Percentiles rank a stretch among this genome's conserved stretches.
These are phyloP conservation scores for Abramis brama DNA, from an alignment of 2,113 vertebrate genomes.

Conservation along the genomic window DNA sequence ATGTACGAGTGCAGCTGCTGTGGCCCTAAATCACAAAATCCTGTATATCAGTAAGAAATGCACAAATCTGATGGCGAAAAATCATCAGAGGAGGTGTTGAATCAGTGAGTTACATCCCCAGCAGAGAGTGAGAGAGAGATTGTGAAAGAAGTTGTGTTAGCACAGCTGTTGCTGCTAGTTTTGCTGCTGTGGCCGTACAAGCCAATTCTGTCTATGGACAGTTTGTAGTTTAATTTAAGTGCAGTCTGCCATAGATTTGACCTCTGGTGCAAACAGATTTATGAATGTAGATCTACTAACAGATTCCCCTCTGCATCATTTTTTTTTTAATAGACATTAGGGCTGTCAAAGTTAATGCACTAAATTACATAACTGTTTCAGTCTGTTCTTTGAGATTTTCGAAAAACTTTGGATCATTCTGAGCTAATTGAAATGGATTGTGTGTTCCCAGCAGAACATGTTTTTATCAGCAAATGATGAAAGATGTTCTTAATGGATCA, in stretches of 20 bases:
- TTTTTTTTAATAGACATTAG: too few relatives aligned
- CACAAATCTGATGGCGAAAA: constrained; percentile 32
- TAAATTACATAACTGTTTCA: not conserved
- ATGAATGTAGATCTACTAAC: not conserved
- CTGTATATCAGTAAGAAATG: constrained; percentile 33
- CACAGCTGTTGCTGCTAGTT: constrained; percentile 84
- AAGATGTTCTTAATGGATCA: not conserved
- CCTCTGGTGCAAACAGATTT: constrained; percentile 60
- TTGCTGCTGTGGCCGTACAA: constrained; percentile 81
- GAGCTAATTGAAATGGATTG: not conserved
- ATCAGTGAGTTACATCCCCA: constrained; percentile 34
- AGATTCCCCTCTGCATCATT: not conserved
- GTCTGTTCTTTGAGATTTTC: not conserved
- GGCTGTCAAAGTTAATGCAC: not conserved
- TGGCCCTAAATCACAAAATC: constrained; percentile 38
- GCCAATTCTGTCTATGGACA: constrained; percentile 69
- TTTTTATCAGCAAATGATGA: not conserved
- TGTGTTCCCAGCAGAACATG: not conserved
- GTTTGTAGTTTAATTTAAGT: constrained; percentile 68
- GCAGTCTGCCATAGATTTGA: constrained; percentile 85
- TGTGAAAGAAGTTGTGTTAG: constrained; percentile 69
- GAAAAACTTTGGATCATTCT: not conserved
- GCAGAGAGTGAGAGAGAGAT: not conserved
- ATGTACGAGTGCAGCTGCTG: constrained; percentile 30
- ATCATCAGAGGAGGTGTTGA: constrained; percentile 34